Evolutionary conservation across 1,140 invertebrate species (phyloP).

Genomic region (Popillia japonica): DNA sequence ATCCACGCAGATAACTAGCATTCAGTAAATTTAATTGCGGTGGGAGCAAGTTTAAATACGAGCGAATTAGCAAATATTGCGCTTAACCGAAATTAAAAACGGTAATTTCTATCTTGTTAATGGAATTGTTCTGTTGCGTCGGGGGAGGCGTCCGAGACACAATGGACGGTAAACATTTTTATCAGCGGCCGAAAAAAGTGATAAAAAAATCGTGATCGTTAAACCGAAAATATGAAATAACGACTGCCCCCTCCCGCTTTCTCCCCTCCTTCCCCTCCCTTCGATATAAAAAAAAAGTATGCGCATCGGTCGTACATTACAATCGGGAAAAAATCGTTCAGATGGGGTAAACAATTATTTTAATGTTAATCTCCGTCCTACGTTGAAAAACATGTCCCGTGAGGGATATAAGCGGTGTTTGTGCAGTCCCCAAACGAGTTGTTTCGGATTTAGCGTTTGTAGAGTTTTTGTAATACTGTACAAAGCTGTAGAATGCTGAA

Average conservation of each 20-base stretch:
- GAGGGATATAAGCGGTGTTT: conserved; percentile 3
- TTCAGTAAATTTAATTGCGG: not conserved
- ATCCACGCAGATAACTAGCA: no score
- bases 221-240: conserved; percentile 19
- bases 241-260: not conserved
- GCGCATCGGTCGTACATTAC: conserved; percentile 2
- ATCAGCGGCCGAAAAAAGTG: conserved; percentile 9
- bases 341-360: conserved; percentile 11
- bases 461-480: not conserved
- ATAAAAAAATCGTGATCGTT: not conserved
- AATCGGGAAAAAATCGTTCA: conserved; percentile 16
- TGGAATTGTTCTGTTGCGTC: conserved; percentile 15
- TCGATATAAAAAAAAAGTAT: no score
- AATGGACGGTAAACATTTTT: conserved; percentile 18
- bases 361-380: conserved; percentile 10
- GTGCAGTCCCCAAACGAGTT: not conserved
- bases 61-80: conserved; percentile 10
- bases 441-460: not conserved
- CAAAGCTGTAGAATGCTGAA: no score
- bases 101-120: conserved; percentile 19
- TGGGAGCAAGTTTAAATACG: not conserved
- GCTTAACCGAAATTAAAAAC: conserved; percentile 19
- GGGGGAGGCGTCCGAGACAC: not conserved
- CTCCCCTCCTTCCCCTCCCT: no score
- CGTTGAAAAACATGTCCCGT: conserved; percentile 7